Evolutionary conservation across 2,113 vertebrate genomes (phyloP).

Genomic region (Solea senegalensis): DNA sequence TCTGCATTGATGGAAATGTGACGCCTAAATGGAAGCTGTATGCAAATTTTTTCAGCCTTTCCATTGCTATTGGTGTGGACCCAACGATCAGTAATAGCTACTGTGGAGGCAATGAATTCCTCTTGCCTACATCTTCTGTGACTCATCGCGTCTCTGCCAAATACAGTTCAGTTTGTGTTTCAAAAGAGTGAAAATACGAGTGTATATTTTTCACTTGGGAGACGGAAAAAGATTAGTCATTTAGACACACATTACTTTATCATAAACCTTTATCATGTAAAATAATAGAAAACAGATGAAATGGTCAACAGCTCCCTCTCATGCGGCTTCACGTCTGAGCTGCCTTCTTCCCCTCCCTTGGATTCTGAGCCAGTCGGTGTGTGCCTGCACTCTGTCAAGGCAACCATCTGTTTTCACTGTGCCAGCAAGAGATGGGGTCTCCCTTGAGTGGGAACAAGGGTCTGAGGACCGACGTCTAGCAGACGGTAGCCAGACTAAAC

Average conservation of each 20-base stretch:
- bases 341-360: slow-evolving; percentile 18
- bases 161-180: no score
- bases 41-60: neutral
- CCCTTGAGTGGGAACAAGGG: slow-evolving; percentile 59
- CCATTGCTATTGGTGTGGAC: neutral
- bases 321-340: slow-evolving; percentile 18
- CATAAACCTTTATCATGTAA: no score
- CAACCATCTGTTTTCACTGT: slow-evolving; percentile 71
- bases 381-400: slow-evolving; percentile 64
- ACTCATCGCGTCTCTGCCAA: no score
- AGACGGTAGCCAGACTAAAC: slow-evolving; percentile 68
- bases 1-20: neutral
- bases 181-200: no score
- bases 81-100: no score
- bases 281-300: slow-evolving; percentile 16
- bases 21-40: neutral
- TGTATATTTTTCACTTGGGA: no score
- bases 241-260: no score
- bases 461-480: slow-evolving; percentile 56
- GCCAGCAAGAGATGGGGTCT: slow-evolving; percentile 56
- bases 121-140: no score
- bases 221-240: no score
- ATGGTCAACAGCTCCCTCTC: slow-evolving; percentile 27
- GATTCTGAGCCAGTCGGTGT: slow-evolving; percentile 35
- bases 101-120: no score